Base-by-base conservation (phyloP, 2,888 invertebrate species). In the Lasioglossum leucozonium region DNA sequence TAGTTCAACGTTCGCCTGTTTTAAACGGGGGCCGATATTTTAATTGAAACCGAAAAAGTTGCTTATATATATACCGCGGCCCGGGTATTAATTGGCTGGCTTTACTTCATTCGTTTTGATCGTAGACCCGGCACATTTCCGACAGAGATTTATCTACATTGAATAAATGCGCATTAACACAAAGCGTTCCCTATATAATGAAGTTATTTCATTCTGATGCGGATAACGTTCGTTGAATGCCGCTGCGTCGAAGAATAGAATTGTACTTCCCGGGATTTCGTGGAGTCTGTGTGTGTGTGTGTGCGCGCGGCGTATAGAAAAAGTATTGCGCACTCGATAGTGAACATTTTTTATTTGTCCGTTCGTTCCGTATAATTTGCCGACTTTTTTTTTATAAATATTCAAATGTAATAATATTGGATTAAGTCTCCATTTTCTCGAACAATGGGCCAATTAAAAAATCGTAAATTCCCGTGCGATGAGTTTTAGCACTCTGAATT, bases 21-120 rank as follows among this genome's bases (percentile, higher is more conserved):
- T 62, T 16, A 30, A 77, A 42, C 26, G 44, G 58, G 26, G 47
- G 26, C 44, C 44, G 77, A 4, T 18, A 47, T 81, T 81, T 77
- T 81, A 77, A 84, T 84, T 84, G 82, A 58, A 62, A 74, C 44
- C 58, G 73, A 81, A 81, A 69, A 81, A 71, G 22, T 84, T 51
- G 71, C 22, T 42, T 42, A 26, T 37, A 72, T 58, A n/a, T n/a
- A n/a, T 71, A 58, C 26, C 10, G n/a, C 10, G n/a, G 2, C 47
- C 51, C 62, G 0, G 30, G 22, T 18, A 73, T 73, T 84, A 81
- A 81, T 81, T 81, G 77, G 62, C 42, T 34, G 40, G 73, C 26
- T 77, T 40, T 69, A 62, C 73, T 37, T 77, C 73, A 55, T 62
- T 69, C 34, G 16, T 44, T 26, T 34, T 13, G 40, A 69, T 69